Base-by-base conservation (phyloP, 64 coral and sea anemone species). In the Porites australiensis region DNA sequence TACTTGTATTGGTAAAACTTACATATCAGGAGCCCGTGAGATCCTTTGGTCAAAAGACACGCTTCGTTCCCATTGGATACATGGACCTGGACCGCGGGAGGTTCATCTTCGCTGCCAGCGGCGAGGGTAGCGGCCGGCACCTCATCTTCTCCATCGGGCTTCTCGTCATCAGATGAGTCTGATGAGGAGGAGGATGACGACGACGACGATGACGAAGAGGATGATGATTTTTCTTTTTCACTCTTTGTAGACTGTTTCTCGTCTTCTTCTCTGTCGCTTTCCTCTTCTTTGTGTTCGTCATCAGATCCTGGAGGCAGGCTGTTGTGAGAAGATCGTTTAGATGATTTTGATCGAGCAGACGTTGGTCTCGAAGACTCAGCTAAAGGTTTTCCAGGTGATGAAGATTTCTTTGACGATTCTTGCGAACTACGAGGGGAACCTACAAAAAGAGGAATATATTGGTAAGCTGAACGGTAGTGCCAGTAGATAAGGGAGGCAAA, bases 21-120 rank as follows among this genome's bases (percentile, higher is more conserved):
- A 99, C 98, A 99, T 48, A 99, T 99, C 37, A 99, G 76, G 54
- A 99, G 77, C 64, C 98, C 98, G 49, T 99, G 98, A 45, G 98
- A 96, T 18, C 98, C 98, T 64, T 99, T 99, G 7, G 98, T 99
- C 72, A 96, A 37, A 54, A 99, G 84, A 91, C 98, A 99, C 1
- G 98, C 98, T 63, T 99, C 98, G 47, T 99, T 91, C 47, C 93
- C 75, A 90, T 79, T 79, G 65, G 94, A 91, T 14, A 96, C 59
- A 43, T 99, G 94, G 58, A 99, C 80, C 83, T 96, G 82, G 8
- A 96, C 58, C 46, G 93, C 74, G 0, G 98, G 92, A 11, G 94
- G 91, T 13, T 84, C 91, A 37, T 88, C 72, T 9, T 96, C 83
- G 19, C 88, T 85, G 8, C 82, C 88, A 49, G 58, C 82, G 14